phyloP scores from a whole-genome alignment of 2,113 vertebrate species.

The Dipodomys ordii region DNA sequence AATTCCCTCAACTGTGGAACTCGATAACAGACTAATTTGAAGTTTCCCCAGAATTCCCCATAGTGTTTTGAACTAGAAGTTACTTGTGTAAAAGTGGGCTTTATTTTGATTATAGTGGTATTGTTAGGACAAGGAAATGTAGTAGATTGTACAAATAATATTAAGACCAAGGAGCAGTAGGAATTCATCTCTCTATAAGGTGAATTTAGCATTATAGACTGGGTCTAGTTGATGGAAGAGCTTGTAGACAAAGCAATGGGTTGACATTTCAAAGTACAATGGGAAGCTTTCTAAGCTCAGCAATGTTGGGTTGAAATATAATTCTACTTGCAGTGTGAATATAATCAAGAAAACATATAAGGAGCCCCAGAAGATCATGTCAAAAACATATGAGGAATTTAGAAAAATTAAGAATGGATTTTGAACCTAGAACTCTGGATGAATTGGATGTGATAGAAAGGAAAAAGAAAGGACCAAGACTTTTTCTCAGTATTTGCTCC shows the following conservation, averaged over 20 bases:
- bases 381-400: constrained; percentile 19
- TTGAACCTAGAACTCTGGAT: neutral
- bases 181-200: neutral
- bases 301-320: neutral
- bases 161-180: neutral
- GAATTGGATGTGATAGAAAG: neutral
- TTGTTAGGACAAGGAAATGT: neutral
- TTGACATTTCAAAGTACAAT: neutral
- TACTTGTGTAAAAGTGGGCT: neutral
- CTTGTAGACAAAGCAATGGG: neutral
- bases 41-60: neutral
- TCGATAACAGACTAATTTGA: neutral
- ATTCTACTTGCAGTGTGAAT: neutral
- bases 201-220: neutral
- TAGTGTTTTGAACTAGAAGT: neutral
- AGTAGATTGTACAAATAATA: neutral
- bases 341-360: neutral
- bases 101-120: neutral
- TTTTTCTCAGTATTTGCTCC: neutral
- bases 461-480: neutral
- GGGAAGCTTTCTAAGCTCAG: neutral
- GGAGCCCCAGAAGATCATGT: neutral
- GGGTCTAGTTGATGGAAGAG: neutral
- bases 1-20: neutral
- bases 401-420: neutral